Conservation (phyloP, 2,113 vertebrate genomes). For the western clawed frog (Xenopus tropicalis) region UCB_Xtro_10.0 CM004451.2:1640001-1640500, state of each 20-base stretch:
- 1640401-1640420: too few species aligned
- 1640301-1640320: too few species aligned
- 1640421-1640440: too few species aligned
- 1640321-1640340: too few species aligned
- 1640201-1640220: neutral
- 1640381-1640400: too few species aligned
- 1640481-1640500: too few species aligned
- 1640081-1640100: neutral
- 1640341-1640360: too few species aligned
- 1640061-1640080: neutral
- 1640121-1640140: neutral
- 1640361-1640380: too few species aligned
- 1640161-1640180: constrained; percentile 16
- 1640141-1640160: neutral
- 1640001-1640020: neutral
- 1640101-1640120: neutral
- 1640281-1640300: too few species aligned
- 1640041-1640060: neutral
- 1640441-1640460: too few species aligned
- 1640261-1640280: too few species aligned
- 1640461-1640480: too few species aligned
- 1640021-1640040: neutral
- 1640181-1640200: constrained; percentile 13
- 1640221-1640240: constrained; percentile 21
- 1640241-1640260: neutral